phyloP scores from a whole-genome alignment of 2,113 vertebrate species.

The Megatriorchis doriae region DNA sequence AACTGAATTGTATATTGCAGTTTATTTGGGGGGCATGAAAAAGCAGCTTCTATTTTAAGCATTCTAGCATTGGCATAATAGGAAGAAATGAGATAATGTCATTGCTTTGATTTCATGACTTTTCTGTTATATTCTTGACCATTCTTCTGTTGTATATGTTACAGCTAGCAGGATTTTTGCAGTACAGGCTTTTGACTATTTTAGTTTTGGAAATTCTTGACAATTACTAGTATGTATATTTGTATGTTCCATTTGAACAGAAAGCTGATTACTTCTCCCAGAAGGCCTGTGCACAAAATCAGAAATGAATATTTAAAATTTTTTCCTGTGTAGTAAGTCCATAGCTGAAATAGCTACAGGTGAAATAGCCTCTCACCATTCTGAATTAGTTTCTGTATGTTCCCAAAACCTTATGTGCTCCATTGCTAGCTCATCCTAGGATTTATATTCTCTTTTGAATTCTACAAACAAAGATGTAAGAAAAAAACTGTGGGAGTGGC shows the following conservation, averaged over 20 bases:
- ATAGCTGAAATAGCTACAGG: neutral
- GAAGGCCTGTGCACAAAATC: neutral
- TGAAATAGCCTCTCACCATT: neutral
- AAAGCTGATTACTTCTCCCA: neutral
- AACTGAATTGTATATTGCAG: neutral
- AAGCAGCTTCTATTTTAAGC: slow-evolving; percentile 2
- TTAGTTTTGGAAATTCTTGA: neutral
- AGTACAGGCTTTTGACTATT: neutral
- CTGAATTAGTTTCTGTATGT: neutral
- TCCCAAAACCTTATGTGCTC: neutral
- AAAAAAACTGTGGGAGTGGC: neutral
- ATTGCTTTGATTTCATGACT: neutral
- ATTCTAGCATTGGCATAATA: neutral
- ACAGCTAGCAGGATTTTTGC: neutral
- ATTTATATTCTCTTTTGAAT: neutral
- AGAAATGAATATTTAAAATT: neutral
- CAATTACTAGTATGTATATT: neutral
- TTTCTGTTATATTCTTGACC: neutral
- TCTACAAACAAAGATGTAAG: neutral
- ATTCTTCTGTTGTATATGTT: neutral
- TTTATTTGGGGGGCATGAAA: neutral
- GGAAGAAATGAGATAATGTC: neutral
- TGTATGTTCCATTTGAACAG: neutral
- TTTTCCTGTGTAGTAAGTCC: neutral
- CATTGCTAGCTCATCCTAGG: neutral